Conservation (phyloP, 2,888 invertebrate genomes). For the Boloria selene region DNA sequence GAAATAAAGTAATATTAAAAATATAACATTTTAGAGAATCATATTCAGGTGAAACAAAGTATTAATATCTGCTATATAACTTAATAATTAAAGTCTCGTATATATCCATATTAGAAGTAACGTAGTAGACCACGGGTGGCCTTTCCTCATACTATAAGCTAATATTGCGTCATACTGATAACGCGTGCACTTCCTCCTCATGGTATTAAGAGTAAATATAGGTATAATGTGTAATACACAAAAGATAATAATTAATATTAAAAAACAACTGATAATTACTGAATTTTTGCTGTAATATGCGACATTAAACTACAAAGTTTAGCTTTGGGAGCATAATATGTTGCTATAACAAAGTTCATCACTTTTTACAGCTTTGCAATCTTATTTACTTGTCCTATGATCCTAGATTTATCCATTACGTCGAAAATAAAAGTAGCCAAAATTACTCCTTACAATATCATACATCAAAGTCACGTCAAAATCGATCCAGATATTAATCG, state of each 20-base stretch:
- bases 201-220: conserved; percentile 30
- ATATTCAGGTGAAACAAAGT: conserved; percentile 23
- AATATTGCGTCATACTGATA: conserved; percentile 38
- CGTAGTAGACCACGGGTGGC: conserved; percentile 39
- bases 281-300: no score
- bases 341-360: no score
- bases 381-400: no score
- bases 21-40: conserved; percentile 19
- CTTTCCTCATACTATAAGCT: conserved; percentile 33
- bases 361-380: no score
- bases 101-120: conserved; percentile 35
- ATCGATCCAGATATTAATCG: no score
- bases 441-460: no score
- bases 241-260: conserved; percentile 16
- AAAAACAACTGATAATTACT: background rate
- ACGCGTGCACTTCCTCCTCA: conserved; percentile 34
- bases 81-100: conserved; percentile 36
- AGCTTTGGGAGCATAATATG: no score
- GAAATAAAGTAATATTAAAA: background rate
- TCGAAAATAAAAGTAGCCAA: no score
- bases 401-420: no score
- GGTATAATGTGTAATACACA: conserved; percentile 6
- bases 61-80: conserved; percentile 25
- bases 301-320: no score
- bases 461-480: no score